These are phyloP conservation scores for Pangasianodon gigas DNA, from an alignment of 2,113 vertebrate species.

Conservation along the genomic window DNA sequence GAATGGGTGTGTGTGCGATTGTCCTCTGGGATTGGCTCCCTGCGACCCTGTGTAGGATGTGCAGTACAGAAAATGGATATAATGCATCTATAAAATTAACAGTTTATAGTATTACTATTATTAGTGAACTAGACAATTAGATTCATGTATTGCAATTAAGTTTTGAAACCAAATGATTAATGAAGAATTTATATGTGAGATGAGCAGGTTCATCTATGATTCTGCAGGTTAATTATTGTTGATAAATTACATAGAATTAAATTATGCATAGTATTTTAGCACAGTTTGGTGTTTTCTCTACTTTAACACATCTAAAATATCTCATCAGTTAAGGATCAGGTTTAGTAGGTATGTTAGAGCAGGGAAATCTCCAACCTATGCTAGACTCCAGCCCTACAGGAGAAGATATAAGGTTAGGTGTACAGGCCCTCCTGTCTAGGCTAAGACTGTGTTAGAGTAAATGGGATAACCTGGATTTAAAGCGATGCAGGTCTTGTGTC, in stretches of 20 bases:
- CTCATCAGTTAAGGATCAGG: not conserved
- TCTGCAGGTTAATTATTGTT: slow-evolving; percentile 3
- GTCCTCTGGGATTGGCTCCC: too few relatives aligned
- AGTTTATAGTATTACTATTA: too few relatives aligned
- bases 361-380: not conserved
- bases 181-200: not conserved
- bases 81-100: too few relatives aligned
- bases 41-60: too few relatives aligned
- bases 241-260: not conserved
- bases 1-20: too few relatives aligned
- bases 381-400: not conserved
- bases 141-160: not conserved
- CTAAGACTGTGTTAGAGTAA: slow-evolving; percentile 64
- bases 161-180: not conserved
- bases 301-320: not conserved
- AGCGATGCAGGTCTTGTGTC: slow-evolving; percentile 73
- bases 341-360: not conserved
- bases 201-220: not conserved
- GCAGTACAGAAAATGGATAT: too few relatives aligned
- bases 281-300: not conserved
- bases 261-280: not conserved
- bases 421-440: slow-evolving; percentile 21
- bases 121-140: not conserved
- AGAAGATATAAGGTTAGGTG: not conserved
- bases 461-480: slow-evolving; percentile 78